Evolutionary conservation across 2,888 invertebrate species (phyloP), one percentile per base, ranked within the genome.

Genomic region (Parnassius apollo): DNA sequence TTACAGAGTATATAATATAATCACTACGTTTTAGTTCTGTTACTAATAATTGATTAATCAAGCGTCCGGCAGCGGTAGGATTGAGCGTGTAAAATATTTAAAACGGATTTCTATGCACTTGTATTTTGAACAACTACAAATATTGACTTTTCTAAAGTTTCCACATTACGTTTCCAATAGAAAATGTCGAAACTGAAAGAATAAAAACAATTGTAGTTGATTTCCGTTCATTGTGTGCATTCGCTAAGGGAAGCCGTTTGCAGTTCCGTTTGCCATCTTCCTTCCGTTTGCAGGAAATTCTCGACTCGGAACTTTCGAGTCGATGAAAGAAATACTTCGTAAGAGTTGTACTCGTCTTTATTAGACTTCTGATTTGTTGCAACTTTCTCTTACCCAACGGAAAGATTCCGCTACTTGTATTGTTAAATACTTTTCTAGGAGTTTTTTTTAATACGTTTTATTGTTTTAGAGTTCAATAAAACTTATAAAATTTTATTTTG

Each of bases 301-400:
- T 71, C 76, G 74, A 72, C 80, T 80, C 71, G 73, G 71, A 81
- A 83, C 80, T 82, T 78, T 71, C 22, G 71, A 74, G 73, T 71
- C 80, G 76, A 76, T 78, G 81, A 86, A 88, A 88, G 85, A 87
- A 88, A 88, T 86, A 84, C 85, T 86, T 83, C 64, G 62, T 62
- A 50, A 67, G 70, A 75, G 72, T 78, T 79, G 74, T 77, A 72
- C 71, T 73, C 69, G 69, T 71, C 81, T 80, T 82, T 85, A 84
- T 85, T 82, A 78, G 80, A 71, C 76, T 78, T 80, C 78, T 75
- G 73, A 77, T 77, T 79, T 78, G 75, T 75, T 76, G 73, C 69
- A 74, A 75, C 73, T 75, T 68, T 68, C 67, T 70, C 69, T 66
- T 12, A 18, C 53, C 12, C 68, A 68, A 74, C 70, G 69, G 76